Evolutionary conservation across 2,888 invertebrate species (phyloP), one percentile per base, ranked within the genome.

Genomic region (Cybosia mesomella): DNA sequence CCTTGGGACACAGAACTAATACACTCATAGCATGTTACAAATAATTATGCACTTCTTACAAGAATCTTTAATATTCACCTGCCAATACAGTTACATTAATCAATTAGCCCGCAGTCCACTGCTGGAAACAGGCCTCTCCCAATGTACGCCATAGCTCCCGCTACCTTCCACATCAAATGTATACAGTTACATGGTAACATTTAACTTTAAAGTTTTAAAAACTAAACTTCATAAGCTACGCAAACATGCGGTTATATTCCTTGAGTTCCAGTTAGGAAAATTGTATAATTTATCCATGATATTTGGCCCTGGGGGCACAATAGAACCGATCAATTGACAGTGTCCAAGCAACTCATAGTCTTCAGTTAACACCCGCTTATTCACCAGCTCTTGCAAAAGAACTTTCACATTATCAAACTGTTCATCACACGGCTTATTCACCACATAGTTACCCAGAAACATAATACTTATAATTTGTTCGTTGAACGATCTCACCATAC

Each of bases 401-500:
- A 85, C 69, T 9, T 84, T 86, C 0, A 93, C 72, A 55, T 93
- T 82, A 10, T 89, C 82, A 21, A 92, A 86, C 69, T 94, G 94
- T 0, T 34, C 73, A 8, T 82, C 72, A 21, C 79, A 74, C 0
- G 89, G 84, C 1, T 70, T 18, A 54, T 87, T 80, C 0, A 59
- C 67, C 9, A 76, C 77, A 73, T 91, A 94, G 76, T 93, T 85
- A 11, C 94, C 94, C 0, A 94, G 71, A 70, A 94, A 93, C 91
- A 92, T 91, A 13, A 94, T 82, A 10, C 82, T 86, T 58, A 94
- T 87, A 64, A 86, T 85, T 58, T 75, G 87, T 0, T 58, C 49
- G 69, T 94, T 93, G 87, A 86, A 91, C 0, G 77, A 74, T 1
- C 69, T 73, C 7, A 90, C 84, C 91, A 93, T 90, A 0, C 85